phyloP scores from a whole-genome alignment of 1,140 invertebrate species.

The Pseudomyrmex pallidus region DNA sequence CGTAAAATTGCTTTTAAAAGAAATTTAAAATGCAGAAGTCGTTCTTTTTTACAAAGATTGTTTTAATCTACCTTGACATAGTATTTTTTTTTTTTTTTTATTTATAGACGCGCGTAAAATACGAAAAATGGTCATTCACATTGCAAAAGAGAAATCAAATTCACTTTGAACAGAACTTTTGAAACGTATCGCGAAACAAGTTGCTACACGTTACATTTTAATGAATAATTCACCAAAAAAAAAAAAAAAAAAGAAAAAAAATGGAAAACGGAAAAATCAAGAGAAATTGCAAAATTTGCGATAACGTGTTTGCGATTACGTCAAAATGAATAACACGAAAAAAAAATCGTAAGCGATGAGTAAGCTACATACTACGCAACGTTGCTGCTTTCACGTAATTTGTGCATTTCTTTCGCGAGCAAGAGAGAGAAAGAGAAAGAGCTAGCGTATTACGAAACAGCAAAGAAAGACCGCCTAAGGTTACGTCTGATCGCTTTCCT shows the following conservation, averaged over 20 bases:
- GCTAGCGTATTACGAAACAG: conserved; percentile 28
- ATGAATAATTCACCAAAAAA: too few species aligned
- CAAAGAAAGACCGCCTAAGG: conserved; percentile 55
- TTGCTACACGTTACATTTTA: not conserved
- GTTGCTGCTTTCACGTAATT: conserved; percentile 54
- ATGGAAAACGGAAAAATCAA: conserved; percentile 2
- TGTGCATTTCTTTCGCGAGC: conserved; percentile 44
- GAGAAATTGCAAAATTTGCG: conserved; percentile 28
- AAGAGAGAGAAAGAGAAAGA: conserved; percentile 30
- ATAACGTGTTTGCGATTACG: conserved; percentile 26
- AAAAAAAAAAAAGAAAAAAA: not conserved
- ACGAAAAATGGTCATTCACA: too few species aligned
- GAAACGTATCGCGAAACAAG: not conserved
- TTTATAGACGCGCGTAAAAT: too few species aligned
- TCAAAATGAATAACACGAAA: conserved; percentile 46
- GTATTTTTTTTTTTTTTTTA: too few species aligned
- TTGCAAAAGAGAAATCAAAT: too few species aligned
- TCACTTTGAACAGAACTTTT: not conserved
- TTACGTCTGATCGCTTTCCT: conserved; percentile 58
- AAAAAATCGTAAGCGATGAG: conserved; percentile 38
- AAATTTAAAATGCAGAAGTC: too few species aligned
- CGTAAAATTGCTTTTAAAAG: too few species aligned
- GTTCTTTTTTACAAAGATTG: too few species aligned
- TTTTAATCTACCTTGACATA: too few species aligned
- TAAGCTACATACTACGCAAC: conserved; percentile 56